These are phyloP conservation scores for Zygothrica quintamaculata DNA, from an alignment of 2,888 invertebrate species.

Conservation along the genomic window DNA sequence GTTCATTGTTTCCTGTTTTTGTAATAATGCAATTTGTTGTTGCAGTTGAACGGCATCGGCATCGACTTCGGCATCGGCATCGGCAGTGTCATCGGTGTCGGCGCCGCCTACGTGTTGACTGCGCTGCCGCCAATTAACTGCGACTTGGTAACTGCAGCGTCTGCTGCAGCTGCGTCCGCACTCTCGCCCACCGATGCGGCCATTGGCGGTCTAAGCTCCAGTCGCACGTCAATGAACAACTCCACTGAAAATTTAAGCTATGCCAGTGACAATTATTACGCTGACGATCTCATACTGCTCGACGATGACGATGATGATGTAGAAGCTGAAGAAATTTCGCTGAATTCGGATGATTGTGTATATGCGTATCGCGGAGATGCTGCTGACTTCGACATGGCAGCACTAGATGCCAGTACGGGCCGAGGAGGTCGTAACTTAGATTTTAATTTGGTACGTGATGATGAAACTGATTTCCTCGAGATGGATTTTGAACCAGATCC, in stretches of 20 bases:
- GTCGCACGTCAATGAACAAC: constrained; percentile 83
- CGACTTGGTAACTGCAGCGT: constrained; percentile 50
- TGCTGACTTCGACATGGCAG: constrained; percentile 77
- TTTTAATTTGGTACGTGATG: constrained; percentile 69
- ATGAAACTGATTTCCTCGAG: constrained; percentile 84
- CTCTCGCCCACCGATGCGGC: constrained; percentile 62
- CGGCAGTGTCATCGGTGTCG: constrained; percentile 36
- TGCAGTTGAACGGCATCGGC: constrained; percentile 44
- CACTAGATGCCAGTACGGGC: constrained; percentile 65
- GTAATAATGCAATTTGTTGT: constrained; percentile 21
- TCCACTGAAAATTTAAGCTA: constrained; percentile 84
- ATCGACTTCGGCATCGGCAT: constrained; percentile 46
- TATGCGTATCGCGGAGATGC: constrained; percentile 84
- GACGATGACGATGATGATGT: constrained; percentile 74
- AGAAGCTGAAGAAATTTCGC: constrained; percentile 82
- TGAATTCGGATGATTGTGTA: constrained; percentile 84
- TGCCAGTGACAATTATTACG: constrained; percentile 82
- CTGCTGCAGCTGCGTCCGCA: constrained; percentile 53
- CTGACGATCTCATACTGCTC: constrained; percentile 82
- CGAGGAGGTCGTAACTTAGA: constrained; percentile 56
- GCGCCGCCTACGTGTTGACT: constrained; percentile 48
- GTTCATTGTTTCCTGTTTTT: constrained; percentile 35
- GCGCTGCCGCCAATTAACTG: constrained; percentile 51
- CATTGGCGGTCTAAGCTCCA: constrained; percentile 68
- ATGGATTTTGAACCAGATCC: constrained; percentile 85